Evolutionary conservation across 2,113 vertebrate species (phyloP), one percentile per base, ranked within the genome.

Genomic region (Boulengeromyrus knoepffleri): DNA sequence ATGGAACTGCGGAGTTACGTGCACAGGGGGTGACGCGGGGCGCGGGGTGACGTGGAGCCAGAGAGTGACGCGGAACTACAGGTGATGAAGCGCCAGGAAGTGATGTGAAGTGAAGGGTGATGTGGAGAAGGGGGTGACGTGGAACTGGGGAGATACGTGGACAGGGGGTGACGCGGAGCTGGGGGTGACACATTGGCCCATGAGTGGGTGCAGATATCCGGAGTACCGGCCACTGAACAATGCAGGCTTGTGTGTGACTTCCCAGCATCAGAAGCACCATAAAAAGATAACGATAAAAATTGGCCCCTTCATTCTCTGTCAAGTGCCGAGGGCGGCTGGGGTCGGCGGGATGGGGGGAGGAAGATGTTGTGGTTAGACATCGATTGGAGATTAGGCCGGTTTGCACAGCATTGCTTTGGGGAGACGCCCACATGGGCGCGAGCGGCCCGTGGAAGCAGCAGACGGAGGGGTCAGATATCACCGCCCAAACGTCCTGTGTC

Each of bases 241-340:
- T 89, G 86, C 88, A 62, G 85, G 17, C 90, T 70, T 91, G 89
- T 94, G 91, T 91, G 77, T 90, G 90, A 42, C 45, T 83, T 93
- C 87, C 93, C 90, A 91, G 88, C 93, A 92, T 94, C 74, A 15
- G 93, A 94, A 91, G 91, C 93, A 92, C 94, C 93, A 92, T 93
- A 93, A 93, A 85, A 95, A 94, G 92, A 92, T 92, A 90, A 93
- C 93, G 92, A 93, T 94, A 93, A 93, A 93, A 94, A 95, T 91
- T 87, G 46, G n/a, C 17, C 74, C 53, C 88, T 93, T 89, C 92
- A 93, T 94, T 93, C 90, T 89, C 53, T 90, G 91, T 88, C 91
- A 92, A 92, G 91, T 91, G 88, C 89, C 3, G 66, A 42, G 42
- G 42, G 39, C 46, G 80, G 42, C 39, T 46, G 80, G 42, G 42